phyloP scores from a whole-genome alignment of 2,113 vertebrate species.

The Chaetodon auriga region DNA sequence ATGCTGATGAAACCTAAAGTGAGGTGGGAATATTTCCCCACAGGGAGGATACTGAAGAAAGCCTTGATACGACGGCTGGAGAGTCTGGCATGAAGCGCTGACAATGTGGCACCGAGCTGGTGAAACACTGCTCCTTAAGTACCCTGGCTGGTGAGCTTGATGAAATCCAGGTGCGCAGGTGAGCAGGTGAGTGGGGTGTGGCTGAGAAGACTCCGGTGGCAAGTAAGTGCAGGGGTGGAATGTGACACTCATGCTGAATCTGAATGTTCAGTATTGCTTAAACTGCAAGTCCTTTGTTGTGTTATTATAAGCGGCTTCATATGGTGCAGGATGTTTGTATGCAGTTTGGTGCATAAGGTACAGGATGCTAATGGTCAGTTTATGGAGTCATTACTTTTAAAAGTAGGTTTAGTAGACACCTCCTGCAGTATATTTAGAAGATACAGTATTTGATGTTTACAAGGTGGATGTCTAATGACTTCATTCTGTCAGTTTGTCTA shows the following conservation, averaged over 20 bases:
- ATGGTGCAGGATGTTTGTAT: slow-evolving; percentile 4
- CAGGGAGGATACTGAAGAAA: not conserved
- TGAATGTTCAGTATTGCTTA: slow-evolving; percentile 22
- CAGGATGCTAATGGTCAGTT: not conserved
- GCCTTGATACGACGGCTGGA: too few species aligned
- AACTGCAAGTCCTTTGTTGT: slow-evolving; percentile 21
- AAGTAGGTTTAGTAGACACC: not conserved
- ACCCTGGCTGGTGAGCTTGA: too few species aligned
- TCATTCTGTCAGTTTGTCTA: not conserved
- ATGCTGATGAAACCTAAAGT: not conserved
- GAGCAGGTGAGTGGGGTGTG: too few species aligned
- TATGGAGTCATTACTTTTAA: slow-evolving; percentile 11
- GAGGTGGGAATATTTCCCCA: not conserved
- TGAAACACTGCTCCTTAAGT: too few species aligned
- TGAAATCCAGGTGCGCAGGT: too few species aligned
- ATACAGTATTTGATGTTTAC: not conserved
- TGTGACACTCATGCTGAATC: not conserved
- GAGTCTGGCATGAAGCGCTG: too few species aligned
- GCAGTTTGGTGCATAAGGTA: not conserved
- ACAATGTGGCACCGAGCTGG: too few species aligned
- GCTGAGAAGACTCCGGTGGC: too few species aligned
- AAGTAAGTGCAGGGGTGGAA: too few species aligned
- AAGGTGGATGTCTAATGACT: not conserved
- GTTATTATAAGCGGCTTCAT: slow-evolving; percentile 27
- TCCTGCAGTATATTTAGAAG: not conserved